These are phyloP conservation scores for Rhimphoctona megacephalus DNA, from an alignment of 2,888 invertebrate species.

Conservation along the genomic window DNA sequence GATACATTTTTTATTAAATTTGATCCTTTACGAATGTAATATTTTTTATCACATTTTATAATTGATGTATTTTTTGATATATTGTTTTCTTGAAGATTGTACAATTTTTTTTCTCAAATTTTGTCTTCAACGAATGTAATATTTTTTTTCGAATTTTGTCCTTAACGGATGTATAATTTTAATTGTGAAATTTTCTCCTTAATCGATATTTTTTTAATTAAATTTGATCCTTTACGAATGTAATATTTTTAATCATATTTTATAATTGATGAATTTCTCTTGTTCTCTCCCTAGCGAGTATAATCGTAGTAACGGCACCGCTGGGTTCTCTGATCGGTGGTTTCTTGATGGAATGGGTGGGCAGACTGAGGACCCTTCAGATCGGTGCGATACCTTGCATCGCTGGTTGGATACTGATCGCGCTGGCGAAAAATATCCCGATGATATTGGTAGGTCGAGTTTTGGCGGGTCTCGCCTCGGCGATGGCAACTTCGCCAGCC, in stretches of 20 bases:
- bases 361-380: conserved; percentile 87
- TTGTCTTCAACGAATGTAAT: too few species aligned
- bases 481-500: conserved; percentile 87
- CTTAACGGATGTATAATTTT: too few species aligned
- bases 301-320: conserved; percentile 86
- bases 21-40: not conserved
- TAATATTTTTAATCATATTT: not conserved
- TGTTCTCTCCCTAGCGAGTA: conserved; percentile 84
- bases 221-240: not conserved
- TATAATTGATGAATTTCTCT: not conserved
- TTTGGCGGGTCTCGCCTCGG: conserved; percentile 86
- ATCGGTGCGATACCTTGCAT: conserved; percentile 86
- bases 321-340: conserved; percentile 86
- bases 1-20: too few species aligned
- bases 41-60: not conserved
- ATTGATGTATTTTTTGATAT: too few species aligned
- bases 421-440: conserved; percentile 85
- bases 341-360: conserved; percentile 86
- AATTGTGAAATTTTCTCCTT: too few species aligned
- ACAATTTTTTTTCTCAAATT: too few species aligned
- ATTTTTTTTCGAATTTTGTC: too few species aligned
- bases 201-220: too few species aligned
- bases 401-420: conserved; percentile 87
- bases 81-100: too few species aligned
- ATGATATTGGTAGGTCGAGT: conserved; percentile 86